A percentile compares a stretch with the other conserved stretches of the same genome.
Evolutionary conservation across 2,888 invertebrate species (phyloP).

Genomic region (Heliconius ethilla): DNA sequence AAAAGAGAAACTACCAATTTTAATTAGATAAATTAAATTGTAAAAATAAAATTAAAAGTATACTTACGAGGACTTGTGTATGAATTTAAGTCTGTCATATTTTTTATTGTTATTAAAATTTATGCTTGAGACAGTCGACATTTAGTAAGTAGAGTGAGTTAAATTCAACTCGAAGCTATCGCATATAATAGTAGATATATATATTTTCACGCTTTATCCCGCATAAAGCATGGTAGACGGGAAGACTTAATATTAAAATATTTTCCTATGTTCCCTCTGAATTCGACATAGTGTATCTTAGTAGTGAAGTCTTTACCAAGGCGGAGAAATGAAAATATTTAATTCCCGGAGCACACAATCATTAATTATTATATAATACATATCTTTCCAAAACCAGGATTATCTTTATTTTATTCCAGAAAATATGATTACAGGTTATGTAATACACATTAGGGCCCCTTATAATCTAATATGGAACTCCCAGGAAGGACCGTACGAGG

Average conservation of each 20-base stretch:
- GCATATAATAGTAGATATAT: no score
- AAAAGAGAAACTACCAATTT: neutral
- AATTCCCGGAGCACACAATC: neutral
- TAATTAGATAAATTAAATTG: neutral
- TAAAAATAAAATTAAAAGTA: no score
- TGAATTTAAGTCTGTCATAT: no score
- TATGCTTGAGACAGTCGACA: no score
- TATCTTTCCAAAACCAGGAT: neutral
- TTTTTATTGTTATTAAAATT: no score
- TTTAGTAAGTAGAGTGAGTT: no score
- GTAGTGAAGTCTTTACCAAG: neutral
- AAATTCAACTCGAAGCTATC: no score
- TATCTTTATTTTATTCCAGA: neutral
- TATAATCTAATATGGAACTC: slow-evolving; percentile 9
- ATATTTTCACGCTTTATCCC: neutral
- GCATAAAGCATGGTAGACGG: neutral
- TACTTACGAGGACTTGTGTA: no score
- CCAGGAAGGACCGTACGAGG: slow-evolving; percentile 13
- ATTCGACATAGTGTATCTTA: neutral
- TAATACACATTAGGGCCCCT: slow-evolving; percentile 6
- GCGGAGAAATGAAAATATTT: no score
- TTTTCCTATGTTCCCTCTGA: neutral
- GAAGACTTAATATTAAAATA: neutral
- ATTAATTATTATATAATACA: neutral
- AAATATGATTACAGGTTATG: slow-evolving; percentile 17